Evolutionary conservation across 2,113 vertebrate genomes (phyloP), one percentile per base, ranked within the genome.

Genomic region (Caranx ignobilis): DNA sequence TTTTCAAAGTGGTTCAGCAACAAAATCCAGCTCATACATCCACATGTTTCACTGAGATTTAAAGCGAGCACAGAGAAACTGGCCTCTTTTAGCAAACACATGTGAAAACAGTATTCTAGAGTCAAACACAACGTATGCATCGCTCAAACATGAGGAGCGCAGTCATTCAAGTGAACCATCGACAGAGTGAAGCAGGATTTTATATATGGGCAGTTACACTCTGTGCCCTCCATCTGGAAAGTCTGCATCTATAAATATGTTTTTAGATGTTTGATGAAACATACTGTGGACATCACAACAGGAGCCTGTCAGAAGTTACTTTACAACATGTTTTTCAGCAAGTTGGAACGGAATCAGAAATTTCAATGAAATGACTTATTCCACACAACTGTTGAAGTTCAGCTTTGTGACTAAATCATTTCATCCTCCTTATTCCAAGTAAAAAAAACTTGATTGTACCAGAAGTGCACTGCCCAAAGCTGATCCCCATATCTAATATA

Each of bases 401-500:
- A 37, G 11, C 48, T 4, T 16, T 1, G 16, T 52, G n/a, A 11
- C 5, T 37, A 34, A 19, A 21, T 52, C 34, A 39, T 54, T 54
- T 10, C 2, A 39, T 52, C 11, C 11, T 7, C 18, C 11, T n/a
- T 15, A 6, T 57, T 13, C 13, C 26, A 57, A 13, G 26, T 57
- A 57, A 32, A 15, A 32, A 48, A 15, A 31, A 41, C 37, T 31
- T 52, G 34, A 45, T 19, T 37, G 43, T 47, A 54, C 56, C 26
- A 34, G 21, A 66, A 21, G 8, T 48, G 18, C 19, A 32, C 34
- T 2, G 39, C 21, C 31, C 43, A 47, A 16, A 41, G 26, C 37
- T 45, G 26, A 64, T 71, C 37, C 26, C 11, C 54, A 37, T 61
- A 34, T 72, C 75, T 61, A 82, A 69, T 73, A 75, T 26, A 21